phyloP scores from a whole-genome alignment of 2,888 invertebrate genomes.

The Steinernema scapterisci region DNA sequence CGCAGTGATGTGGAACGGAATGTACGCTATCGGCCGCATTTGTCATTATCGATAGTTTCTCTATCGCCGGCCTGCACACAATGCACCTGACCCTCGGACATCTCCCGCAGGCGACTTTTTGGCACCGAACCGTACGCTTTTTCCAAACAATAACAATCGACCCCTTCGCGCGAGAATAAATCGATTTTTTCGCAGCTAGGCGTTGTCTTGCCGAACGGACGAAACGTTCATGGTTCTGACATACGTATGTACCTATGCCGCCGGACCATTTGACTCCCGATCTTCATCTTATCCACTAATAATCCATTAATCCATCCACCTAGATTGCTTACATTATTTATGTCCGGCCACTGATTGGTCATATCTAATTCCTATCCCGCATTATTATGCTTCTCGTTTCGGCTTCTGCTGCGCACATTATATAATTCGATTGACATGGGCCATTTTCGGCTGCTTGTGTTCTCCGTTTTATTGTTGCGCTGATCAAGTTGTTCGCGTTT shows the following conservation, averaged over 20 bases:
- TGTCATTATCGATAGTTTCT: slow-evolving; percentile 14
- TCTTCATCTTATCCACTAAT: too few species aligned
- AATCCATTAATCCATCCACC: too few species aligned
- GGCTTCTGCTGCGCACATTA: too few species aligned
- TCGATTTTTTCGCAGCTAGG: slow-evolving; percentile 26
- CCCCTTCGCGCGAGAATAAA: slow-evolving; percentile 20
- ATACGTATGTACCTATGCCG: slow-evolving; percentile 11
- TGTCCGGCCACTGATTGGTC: too few species aligned
- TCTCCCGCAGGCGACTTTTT: neutral
- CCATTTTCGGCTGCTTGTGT: too few species aligned
- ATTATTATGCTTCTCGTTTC: too few species aligned
- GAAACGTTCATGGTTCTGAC: slow-evolving; percentile 31
- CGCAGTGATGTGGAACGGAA: slow-evolving; percentile 5
- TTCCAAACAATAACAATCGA: slow-evolving; percentile 25
- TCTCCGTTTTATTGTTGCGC: too few species aligned
- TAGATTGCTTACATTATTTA: too few species aligned
- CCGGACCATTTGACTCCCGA: too few species aligned
- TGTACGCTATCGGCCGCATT: neutral
- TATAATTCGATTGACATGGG: too few species aligned
- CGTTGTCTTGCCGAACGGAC: slow-evolving; percentile 26
- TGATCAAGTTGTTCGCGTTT: too few species aligned
- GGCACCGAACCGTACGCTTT: neutral
- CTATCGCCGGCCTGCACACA: neutral
- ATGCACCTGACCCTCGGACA: neutral
- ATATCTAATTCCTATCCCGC: too few species aligned